These are phyloP conservation scores for Actenoides hombroni DNA, from an alignment of 2,113 vertebrate genomes.

Conservation along the genomic window DNA sequence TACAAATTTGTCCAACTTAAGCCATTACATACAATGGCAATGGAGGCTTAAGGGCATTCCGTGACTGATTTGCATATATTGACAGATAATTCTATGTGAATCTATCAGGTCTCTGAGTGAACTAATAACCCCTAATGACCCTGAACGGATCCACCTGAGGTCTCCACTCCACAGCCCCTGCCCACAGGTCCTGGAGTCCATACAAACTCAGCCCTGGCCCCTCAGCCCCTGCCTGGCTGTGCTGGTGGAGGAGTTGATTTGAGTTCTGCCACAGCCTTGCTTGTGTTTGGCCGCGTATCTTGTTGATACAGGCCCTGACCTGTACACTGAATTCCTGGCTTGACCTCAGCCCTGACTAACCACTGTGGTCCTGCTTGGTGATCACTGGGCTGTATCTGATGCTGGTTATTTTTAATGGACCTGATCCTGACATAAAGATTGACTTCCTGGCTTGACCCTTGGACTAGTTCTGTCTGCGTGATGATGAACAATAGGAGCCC, in stretches of 20 bases:
- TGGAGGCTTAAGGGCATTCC: neutral
- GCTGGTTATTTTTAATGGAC: neutral
- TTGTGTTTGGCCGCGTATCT: neutral
- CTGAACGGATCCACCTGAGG: neutral
- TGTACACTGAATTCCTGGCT: neutral
- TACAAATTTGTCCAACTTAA: neutral
- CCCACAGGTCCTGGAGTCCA: neutral
- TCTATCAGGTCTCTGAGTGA: neutral
- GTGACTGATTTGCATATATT: neutral
- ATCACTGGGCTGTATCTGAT: neutral
- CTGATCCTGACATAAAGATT: neutral
- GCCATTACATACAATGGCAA: neutral
- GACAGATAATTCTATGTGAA: neutral
- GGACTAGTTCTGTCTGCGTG: neutral
- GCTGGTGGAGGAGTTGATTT: neutral
- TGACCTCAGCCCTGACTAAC: neutral
- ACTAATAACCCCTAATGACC: neutral
- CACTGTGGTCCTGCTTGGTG: neutral
- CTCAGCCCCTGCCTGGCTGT: fast-evolving
- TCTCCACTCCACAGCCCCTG: neutral
- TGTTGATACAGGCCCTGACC: neutral
- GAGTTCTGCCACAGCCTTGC: neutral
- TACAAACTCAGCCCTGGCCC: neutral
- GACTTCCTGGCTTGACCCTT: neutral
- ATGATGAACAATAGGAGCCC: neutral